A percentile compares a stretch with the other conserved stretches of the same genome.
Evolutionary conservation across 2,888 invertebrate genomes (phyloP).

Genomic region (Spisula solida): DNA sequence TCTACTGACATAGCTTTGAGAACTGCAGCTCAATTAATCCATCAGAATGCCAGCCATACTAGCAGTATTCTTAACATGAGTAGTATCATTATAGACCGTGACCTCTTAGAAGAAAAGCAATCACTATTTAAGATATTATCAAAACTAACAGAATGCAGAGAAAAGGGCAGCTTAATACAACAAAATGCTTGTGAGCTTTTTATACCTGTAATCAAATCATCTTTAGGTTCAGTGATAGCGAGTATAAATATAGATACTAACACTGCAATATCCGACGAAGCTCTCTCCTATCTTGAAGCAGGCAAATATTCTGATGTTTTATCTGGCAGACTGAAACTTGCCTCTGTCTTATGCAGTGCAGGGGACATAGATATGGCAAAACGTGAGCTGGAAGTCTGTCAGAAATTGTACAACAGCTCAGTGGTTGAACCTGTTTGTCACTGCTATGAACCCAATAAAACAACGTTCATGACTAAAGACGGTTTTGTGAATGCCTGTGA

Average conservation of each 20-base stretch:
- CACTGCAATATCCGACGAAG: neutral
- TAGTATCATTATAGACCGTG: neutral
- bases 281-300: neutral
- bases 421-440: neutral
- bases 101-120: neutral
- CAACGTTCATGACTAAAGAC: neutral
- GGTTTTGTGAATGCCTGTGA: neutral
- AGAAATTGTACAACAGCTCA: neutral
- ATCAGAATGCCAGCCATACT: neutral
- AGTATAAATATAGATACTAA: neutral
- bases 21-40: neutral
- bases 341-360: neutral
- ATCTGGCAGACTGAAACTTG: constrained; percentile 17
- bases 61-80: neutral
- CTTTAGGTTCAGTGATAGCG: neutral
- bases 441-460: neutral
- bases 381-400: neutral
- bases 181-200: neutral
- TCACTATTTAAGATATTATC: neutral
- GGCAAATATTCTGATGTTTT: constrained; percentile 4
- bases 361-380: neutral
- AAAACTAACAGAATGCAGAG: neutral
- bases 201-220: neutral
- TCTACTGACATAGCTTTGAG: neutral
- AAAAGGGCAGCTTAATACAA: neutral